Evolutionary conservation across 1,140 invertebrate genomes (phyloP).

Genomic region (Augochlora pura): DNA sequence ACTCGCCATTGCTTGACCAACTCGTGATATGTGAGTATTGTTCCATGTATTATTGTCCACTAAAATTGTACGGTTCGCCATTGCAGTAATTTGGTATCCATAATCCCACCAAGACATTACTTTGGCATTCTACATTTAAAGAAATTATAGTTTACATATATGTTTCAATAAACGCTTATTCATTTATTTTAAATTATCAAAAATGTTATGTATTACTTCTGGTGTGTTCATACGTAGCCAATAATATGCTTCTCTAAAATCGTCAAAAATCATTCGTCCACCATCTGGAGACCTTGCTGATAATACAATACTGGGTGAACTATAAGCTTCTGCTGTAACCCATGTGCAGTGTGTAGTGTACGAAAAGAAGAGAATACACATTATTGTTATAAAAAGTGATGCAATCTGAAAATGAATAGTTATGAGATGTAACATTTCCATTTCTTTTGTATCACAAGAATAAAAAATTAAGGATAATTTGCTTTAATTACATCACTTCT

Average conservation of each 20-base stretch:
- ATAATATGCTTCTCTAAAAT: slow-evolving; percentile 98
- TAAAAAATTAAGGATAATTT: neutral
- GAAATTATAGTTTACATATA: slow-evolving; percentile 27
- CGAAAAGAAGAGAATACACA: slow-evolving; percentile 92
- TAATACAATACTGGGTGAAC: slow-evolving; percentile 97
- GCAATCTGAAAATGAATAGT: slow-evolving; percentile 85
- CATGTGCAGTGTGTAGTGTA: slow-evolving; percentile 99
- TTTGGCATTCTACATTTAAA: slow-evolving; percentile 88
- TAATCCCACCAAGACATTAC: slow-evolving; percentile 99
- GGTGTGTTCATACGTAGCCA: slow-evolving; percentile 99
- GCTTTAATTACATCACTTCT: slow-evolving; percentile 87
- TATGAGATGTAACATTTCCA: neutral
- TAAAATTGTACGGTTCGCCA: slow-evolving; percentile 98
- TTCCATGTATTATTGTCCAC: slow-evolving; percentile 99
- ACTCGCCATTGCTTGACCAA: slow-evolving; percentile 98
- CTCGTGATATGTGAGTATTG: slow-evolving; percentile 98
- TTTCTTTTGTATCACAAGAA: neutral
- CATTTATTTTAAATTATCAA: neutral
- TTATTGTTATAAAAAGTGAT: slow-evolving; percentile 90
- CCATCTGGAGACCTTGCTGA: slow-evolving; percentile 97
- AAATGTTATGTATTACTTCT: slow-evolving; percentile 80
- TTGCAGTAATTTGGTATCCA: slow-evolving; percentile 99
- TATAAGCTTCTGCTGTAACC: slow-evolving; percentile 99
- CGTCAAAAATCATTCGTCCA: slow-evolving; percentile 97
- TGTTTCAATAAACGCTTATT: neutral